Evolutionary conservation across 2,113 vertebrate species (phyloP).

Genomic region (Syngnathoides biaculeatus): DNA sequence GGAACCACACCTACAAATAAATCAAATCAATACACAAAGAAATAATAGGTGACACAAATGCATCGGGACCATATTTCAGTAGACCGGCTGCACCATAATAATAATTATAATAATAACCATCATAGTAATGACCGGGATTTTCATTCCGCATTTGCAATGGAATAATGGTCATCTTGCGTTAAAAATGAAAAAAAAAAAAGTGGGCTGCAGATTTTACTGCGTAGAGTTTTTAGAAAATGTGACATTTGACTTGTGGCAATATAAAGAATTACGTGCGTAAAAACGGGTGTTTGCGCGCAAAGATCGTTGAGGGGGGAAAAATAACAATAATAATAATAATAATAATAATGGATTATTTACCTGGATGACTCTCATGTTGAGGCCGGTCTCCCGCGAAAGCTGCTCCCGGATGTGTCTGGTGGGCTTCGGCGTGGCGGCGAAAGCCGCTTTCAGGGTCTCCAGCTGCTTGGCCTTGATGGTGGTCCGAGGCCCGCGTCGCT

Average conservation of each 20-base stretch:
- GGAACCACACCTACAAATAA: constrained; percentile 88
- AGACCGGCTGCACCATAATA: background rate
- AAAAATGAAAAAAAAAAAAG: background rate
- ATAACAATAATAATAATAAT: background rate
- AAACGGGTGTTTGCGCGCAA: background rate
- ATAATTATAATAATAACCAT: background rate
- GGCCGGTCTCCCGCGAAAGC: constrained; percentile 93
- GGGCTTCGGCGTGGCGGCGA: constrained; percentile 94
- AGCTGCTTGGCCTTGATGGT: constrained; percentile 99
- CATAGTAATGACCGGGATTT: too few relatives aligned
- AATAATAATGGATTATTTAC: constrained; percentile 48
- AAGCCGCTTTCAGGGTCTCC: constrained; percentile 95
- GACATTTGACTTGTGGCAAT: background rate
- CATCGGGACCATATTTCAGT: too few relatives aligned
- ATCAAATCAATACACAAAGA: too few relatives aligned
- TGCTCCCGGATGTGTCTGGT: constrained; percentile 96
- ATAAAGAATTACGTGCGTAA: background rate
- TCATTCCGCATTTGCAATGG: too few relatives aligned
- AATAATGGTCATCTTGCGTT: too few relatives aligned
- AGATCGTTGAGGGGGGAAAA: too few relatives aligned
- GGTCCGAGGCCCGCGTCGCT: constrained; percentile 91
- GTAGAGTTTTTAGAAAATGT: background rate
- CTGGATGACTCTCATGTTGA: constrained; percentile 98
- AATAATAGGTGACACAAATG: too few relatives aligned
- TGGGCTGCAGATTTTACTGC: background rate